Percentiles rank a stretch among this genome's conserved stretches.
Evolutionary conservation across 2,797 vertebrate species (phyloP).

Genomic region (Champsocephalus esox): DNA sequence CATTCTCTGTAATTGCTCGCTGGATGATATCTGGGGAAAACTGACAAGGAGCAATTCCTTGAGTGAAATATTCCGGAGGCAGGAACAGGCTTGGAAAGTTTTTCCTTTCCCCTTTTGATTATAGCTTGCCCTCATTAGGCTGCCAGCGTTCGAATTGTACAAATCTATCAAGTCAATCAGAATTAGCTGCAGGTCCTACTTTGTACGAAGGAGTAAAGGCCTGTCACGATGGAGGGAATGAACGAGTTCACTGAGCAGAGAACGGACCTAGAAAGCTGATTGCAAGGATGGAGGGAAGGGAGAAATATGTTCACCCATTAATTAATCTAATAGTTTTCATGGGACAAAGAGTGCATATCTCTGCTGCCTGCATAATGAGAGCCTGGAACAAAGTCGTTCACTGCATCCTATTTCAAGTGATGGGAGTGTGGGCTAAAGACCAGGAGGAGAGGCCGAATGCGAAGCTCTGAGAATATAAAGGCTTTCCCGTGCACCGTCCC

Average conservation of each 20-base stretch:
- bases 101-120: slow-evolving; percentile 61
- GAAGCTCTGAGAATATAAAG: slow-evolving; percentile 37
- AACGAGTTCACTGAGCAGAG: slow-evolving; percentile 72
- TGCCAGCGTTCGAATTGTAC: slow-evolving; percentile 64
- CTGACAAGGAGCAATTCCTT: slow-evolving; percentile 50
- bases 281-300: slow-evolving; percentile 63
- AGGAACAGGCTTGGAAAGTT: slow-evolving; percentile 51
- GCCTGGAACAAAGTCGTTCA: slow-evolving; percentile 77
- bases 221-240: slow-evolving; percentile 65
- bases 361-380: slow-evolving; percentile 76
- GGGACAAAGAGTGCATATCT: slow-evolving; percentile 78
- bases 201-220: slow-evolving; percentile 51
- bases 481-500: slow-evolving; percentile 7
- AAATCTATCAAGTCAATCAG: slow-evolving; percentile 79
- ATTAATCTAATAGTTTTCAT: slow-evolving; percentile 84
- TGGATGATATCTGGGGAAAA: slow-evolving; percentile 62
- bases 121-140: slow-evolving; percentile 71
- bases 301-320: slow-evolving; percentile 80
- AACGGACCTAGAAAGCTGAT: slow-evolving; percentile 73
- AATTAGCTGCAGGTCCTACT: slow-evolving; percentile 79
- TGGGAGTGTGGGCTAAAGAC: slow-evolving; percentile 50
- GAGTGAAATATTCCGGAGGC: slow-evolving; percentile 61
- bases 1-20: slow-evolving; percentile 71
- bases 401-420: slow-evolving; percentile 65
- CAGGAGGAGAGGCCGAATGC: slow-evolving; percentile 31